These are phyloP conservation scores for Andricus curvator DNA, from an alignment of 2,888 invertebrate genomes.

Conservation along the genomic window DNA sequence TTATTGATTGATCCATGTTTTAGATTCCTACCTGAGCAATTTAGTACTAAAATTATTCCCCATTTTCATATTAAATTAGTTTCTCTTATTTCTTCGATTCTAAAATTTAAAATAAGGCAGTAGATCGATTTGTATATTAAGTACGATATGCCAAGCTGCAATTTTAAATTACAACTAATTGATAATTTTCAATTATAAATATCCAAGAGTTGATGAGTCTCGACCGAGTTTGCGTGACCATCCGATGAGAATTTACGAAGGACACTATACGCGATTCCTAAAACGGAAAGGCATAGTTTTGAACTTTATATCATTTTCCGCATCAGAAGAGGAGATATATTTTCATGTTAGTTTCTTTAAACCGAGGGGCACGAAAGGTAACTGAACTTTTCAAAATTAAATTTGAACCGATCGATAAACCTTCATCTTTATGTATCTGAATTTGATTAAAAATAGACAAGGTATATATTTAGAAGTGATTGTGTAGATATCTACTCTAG, in stretches of 20 bases:
- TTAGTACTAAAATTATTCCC: too few species aligned
- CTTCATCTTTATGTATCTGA: not conserved
- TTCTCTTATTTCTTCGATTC: too few species aligned
- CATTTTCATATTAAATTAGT: too few species aligned
- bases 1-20: too few species aligned
- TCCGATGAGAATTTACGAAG: not conserved
- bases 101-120: too few species aligned
- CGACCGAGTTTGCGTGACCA: not conserved
- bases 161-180: too few species aligned
- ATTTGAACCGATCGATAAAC: not conserved
- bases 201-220: too few species aligned
- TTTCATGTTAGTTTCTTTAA: not conserved
- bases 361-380: not conserved
- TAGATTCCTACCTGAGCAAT: too few species aligned
- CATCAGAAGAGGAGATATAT: not conserved
- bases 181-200: too few species aligned
- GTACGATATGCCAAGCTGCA: too few species aligned
- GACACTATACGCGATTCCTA: not conserved
- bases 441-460: not conserved
- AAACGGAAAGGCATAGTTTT: not conserved
- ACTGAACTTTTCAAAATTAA: not conserved
- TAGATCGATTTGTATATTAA: too few species aligned
- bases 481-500: slow-evolving; percentile 21
- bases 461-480: slow-evolving; percentile 8
- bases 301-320: slow-evolving; percentile 8